Conservation (phyloP, 1,140 invertebrate species). For the Drosophila ambigua region DNA sequence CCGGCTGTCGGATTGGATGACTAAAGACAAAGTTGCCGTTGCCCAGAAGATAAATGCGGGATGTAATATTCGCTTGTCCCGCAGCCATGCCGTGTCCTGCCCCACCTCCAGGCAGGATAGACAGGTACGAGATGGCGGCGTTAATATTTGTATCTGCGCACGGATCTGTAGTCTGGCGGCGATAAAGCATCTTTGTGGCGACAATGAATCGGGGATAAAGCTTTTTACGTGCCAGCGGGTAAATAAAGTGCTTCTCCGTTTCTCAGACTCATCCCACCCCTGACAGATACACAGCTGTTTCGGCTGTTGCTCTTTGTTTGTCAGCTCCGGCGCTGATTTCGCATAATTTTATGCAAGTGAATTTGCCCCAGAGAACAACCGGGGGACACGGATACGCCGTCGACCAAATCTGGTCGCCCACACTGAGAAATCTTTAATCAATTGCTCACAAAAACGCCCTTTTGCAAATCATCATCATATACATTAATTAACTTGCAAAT, state of each 20-base stretch:
- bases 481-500: too few relatives aligned
- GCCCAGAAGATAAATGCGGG: conserved; percentile 53
- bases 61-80: conserved; percentile 16
- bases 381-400: conserved; percentile 2
- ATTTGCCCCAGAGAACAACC: conserved; percentile 17
- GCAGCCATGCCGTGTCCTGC: conserved; percentile 11
- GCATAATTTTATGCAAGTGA: conserved; percentile 77
- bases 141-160: conserved; percentile 65
- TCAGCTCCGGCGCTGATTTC: conserved; percentile 70
- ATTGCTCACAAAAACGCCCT: background rate
- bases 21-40: conserved; percentile 74
- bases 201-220: conserved; percentile 81
- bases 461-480: too few relatives aligned
- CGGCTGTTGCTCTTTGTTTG: conserved; percentile 49
- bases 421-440: background rate
- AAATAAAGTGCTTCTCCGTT: conserved; percentile 53
- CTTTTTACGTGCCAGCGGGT: conserved; percentile 74
- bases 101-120: conserved; percentile 4
- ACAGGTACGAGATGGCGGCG: conserved; percentile 62
- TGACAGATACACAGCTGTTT: background rate
- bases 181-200: conserved; percentile 62
- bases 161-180: conserved; percentile 72
- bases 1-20: conserved; percentile 44
- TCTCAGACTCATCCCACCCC: conserved; percentile 4
- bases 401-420: conserved; percentile 19